A percentile compares a stretch with the other conserved stretches of the same genome.
These are phyloP conservation scores for Sebastes minor DNA, from an alignment of 2,797 vertebrate species.

Conservation along the genomic window DNA sequence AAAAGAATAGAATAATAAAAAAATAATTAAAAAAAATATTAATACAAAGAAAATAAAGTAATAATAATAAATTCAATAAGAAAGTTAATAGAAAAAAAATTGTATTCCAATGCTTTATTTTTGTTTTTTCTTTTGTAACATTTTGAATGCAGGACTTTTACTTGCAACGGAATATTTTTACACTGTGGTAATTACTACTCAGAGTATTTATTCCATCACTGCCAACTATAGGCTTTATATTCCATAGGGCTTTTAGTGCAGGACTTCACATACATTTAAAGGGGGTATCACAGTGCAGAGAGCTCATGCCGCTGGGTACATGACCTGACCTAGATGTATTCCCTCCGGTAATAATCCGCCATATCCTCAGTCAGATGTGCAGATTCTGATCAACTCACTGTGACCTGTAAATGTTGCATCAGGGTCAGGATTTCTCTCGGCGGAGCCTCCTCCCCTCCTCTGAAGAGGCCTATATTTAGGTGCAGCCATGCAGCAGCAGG, in stretches of 20 bases:
- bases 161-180: too few relatives aligned
- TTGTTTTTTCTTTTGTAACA: too few relatives aligned
- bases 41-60: too few relatives aligned
- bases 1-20: too few relatives aligned
- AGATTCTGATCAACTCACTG: background rate
- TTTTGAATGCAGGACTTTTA: too few relatives aligned
- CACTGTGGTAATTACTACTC: too few relatives aligned
- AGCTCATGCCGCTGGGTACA: background rate
- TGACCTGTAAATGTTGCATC: slow-evolving; percentile 17
- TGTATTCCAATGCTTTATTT: too few relatives aligned
- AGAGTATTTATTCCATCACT: too few relatives aligned
- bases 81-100: too few relatives aligned
- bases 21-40: too few relatives aligned
- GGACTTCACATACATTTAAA: background rate
- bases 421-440: slow-evolving; percentile 9
- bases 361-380: background rate
- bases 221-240: background rate
- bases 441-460: slow-evolving; percentile 63
- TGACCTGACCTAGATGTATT: background rate
- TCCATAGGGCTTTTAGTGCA: background rate
- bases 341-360: too few relatives aligned
- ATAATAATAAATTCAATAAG: too few relatives aligned
- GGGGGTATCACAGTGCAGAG: background rate
- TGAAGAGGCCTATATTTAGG: slow-evolving; percentile 82
- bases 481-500: slow-evolving; percentile 13